phyloP scores from a whole-genome alignment of 2,113 vertebrate genomes.

The Mesitornis unicolor region DNA sequence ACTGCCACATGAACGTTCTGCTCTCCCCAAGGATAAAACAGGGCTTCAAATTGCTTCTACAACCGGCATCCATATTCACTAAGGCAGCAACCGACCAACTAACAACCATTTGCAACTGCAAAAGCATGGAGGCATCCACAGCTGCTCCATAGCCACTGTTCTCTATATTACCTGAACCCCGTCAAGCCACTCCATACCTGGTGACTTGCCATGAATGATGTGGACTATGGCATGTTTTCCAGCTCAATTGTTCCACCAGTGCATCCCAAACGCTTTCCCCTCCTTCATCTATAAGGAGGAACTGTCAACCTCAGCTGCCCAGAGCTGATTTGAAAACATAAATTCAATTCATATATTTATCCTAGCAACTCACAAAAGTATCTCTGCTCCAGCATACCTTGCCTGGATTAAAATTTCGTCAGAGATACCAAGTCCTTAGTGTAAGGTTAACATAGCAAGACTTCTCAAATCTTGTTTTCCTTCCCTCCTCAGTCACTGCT shows the following conservation, averaged over 20 bases:
- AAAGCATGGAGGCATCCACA: background rate
- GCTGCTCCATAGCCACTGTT: background rate
- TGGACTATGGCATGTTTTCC: background rate
- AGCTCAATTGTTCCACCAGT: background rate
- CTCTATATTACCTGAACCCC: background rate
- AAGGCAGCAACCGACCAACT: background rate
- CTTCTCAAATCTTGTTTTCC: background rate
- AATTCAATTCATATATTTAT: conserved; percentile 46
- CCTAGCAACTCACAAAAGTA: background rate
- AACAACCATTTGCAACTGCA: background rate
- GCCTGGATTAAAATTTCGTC: conserved; percentile 3
- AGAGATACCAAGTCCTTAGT: background rate
- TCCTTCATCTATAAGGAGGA: background rate
- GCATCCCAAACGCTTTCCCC: background rate
- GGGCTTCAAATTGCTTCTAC: background rate
- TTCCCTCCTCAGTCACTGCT: background rate
- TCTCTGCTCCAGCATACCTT: background rate
- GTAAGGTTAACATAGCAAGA: background rate
- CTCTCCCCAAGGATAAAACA: background rate
- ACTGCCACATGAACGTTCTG: background rate
- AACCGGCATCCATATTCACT: background rate
- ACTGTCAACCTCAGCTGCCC: background rate
- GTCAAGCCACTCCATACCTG: background rate
- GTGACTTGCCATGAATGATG: background rate
- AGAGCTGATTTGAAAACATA: conserved; percentile 18